A percentile compares a stretch with the other conserved stretches of the same genome.
Conservation (phyloP, 1,140 invertebrate genomes). For the Diuraphis noxia region DNA sequence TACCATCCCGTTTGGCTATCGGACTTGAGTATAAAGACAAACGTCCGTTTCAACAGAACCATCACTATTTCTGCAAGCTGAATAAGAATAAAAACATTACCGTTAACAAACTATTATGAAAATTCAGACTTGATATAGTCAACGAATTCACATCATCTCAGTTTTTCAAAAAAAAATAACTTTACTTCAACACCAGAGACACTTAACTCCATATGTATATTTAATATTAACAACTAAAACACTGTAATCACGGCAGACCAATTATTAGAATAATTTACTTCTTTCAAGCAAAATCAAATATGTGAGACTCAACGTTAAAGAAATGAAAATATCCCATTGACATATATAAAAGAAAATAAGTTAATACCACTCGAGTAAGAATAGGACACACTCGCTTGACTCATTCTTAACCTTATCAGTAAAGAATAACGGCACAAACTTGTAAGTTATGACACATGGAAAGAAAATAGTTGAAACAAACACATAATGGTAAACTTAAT, state of each 20-base stretch:
- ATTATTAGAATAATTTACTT: not conserved
- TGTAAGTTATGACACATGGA: not conserved
- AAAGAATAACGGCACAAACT: not conserved
- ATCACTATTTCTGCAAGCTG: not conserved
- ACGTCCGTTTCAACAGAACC: not conserved
- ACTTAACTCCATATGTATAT: not conserved
- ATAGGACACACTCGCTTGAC: not conserved
- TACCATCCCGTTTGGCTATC: not conserved
- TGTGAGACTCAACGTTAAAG: not conserved
- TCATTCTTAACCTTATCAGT: not conserved
- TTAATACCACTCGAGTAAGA: not conserved
- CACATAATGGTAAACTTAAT: not conserved
- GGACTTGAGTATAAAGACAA: not conserved
- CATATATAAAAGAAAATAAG: not conserved
- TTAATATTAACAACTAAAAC: not conserved
- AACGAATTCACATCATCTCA: not conserved
- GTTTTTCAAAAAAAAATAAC: not conserved
- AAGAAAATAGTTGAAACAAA: not conserved
- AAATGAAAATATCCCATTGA: not conserved
- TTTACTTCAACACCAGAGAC: not conserved
- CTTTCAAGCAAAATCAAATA: not conserved
- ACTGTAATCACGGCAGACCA: not conserved
- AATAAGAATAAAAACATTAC: not conserved
- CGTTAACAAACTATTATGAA: not conserved
- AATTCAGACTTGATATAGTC: not conserved